phyloP scores from a whole-genome alignment of 2,113 vertebrate genomes.

The Cynoglossus semilaevis region DNA sequence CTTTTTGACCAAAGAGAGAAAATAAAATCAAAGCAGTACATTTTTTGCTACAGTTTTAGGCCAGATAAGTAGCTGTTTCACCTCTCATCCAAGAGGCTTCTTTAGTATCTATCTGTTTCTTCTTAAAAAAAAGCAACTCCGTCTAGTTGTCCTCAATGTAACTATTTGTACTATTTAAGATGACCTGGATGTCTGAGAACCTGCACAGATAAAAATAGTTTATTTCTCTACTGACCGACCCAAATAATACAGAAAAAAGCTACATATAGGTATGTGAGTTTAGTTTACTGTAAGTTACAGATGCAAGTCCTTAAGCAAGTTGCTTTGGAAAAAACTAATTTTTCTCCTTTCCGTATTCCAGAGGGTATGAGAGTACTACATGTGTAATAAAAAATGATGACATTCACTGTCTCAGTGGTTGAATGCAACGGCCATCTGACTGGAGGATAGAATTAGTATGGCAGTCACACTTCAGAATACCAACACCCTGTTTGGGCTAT shows the following conservation, averaged over 20 bases:
- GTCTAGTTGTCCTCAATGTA: no score
- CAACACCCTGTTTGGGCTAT: slow-evolving; percentile 2
- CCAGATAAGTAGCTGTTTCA: slow-evolving; percentile 25
- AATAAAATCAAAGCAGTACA: slow-evolving; percentile 1
- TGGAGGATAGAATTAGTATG: slow-evolving; percentile 9
- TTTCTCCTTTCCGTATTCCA: slow-evolving; percentile 6
- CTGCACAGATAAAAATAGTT: no score
- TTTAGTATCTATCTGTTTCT: no score
- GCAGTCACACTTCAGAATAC: slow-evolving; percentile 17
- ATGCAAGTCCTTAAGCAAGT: no score
- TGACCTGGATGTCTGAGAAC: no score
- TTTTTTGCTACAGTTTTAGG: neutral
- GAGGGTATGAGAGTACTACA: slow-evolving; percentile 18
- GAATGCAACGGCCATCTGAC: slow-evolving; percentile 11
- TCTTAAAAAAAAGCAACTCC: no score
- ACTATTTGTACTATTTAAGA: no score
- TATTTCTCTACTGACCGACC: no score
- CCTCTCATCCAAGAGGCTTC: slow-evolving; percentile 1
- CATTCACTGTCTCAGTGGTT: slow-evolving; percentile 17
- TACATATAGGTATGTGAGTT: slow-evolving; percentile 22
- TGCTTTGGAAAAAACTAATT: slow-evolving; percentile 10
- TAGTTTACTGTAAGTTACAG: no score
- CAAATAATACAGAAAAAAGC: no score
- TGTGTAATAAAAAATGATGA: slow-evolving; percentile 17
- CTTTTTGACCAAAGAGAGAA: neutral